phyloP scores from a whole-genome alignment of 2,888 invertebrate genomes.

The Serrognathus titanus region DNA sequence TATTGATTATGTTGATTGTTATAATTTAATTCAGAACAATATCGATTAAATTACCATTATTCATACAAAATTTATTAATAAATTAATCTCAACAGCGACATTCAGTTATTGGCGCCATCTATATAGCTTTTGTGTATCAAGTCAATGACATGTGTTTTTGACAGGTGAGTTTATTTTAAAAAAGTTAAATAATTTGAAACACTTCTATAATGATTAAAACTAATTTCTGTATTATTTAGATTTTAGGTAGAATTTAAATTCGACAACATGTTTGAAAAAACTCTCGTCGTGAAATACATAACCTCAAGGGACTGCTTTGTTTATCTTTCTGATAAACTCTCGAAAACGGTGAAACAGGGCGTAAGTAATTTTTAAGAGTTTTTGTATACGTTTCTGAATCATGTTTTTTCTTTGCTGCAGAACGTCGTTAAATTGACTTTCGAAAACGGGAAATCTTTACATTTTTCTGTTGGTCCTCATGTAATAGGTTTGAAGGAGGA shows the following conservation, averaged over 20 bases:
- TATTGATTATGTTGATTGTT: too few relatives aligned
- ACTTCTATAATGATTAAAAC: background rate
- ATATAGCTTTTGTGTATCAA: too few relatives aligned
- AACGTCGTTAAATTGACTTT: conserved; percentile 34
- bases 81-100: too few relatives aligned
- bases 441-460: conserved; percentile 43
- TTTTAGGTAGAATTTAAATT: background rate
- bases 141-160: conserved; percentile 15
- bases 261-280: conserved; percentile 48
- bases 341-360: conserved; percentile 32
- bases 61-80: too few relatives aligned
- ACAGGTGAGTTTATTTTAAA: conserved; percentile 2
- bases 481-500: conserved; percentile 48
- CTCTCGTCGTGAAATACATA: conserved; percentile 49
- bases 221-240: background rate
- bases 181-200: conserved; percentile 1
- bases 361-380: conserved; percentile 29
- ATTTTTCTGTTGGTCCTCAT: conserved; percentile 44
- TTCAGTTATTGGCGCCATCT: too few relatives aligned
- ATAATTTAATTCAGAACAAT: too few relatives aligned
- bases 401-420: conserved; percentile 28
- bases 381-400: conserved; percentile 1
- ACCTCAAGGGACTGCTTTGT: conserved; percentile 51
- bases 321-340: conserved; percentile 41
- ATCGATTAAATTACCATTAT: too few relatives aligned